Conservation (phyloP, 2,113 vertebrate genomes). For the western clawed frog (Xenopus tropicalis) region UCB_Xtro_10.0 CM004450.2:107355001-107355500, state of each 20-base stretch:
- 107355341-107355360: constrained; percentile 11
- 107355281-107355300: constrained; percentile 1
- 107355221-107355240: constrained; percentile 4
- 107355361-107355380: not conserved
- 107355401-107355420: not conserved
- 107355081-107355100: not conserved
- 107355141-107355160: not conserved
- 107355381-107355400: constrained; percentile 1
- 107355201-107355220: too few species aligned
- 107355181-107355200: too few species aligned
- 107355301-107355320: constrained; percentile 14
- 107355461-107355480: not conserved
- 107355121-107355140: not conserved
- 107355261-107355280: not conserved
- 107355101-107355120: not conserved
- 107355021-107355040: too few species aligned
- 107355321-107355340: constrained; percentile 6
- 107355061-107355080: too few species aligned
- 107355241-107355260: constrained; percentile 14
- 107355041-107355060: too few species aligned
- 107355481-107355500: not conserved
- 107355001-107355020: too few species aligned
- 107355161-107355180: not conserved
- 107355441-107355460: not conserved
- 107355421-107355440: constrained; percentile 4